Evolutionary conservation across 2,888 invertebrate genomes (phyloP), one percentile per base, ranked within the genome.

Genomic region (Philopedon plagiatum): DNA sequence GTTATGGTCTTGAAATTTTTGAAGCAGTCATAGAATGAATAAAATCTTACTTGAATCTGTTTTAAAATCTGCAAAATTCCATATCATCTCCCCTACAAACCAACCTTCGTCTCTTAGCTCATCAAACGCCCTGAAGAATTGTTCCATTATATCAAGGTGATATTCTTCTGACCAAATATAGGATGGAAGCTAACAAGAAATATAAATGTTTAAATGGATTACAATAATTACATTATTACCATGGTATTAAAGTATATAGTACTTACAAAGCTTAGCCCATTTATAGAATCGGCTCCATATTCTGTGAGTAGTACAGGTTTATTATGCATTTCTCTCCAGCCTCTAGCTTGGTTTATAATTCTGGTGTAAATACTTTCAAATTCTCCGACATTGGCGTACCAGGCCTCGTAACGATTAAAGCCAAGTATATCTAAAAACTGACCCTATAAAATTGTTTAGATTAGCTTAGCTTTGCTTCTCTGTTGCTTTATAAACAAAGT

Each of bases 81-180:
- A 99, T 44, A 98, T 94, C 88, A 98, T 96, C 87, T 99, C 98
- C 1, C 99, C 99, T 26, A 96, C 91, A 80, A 99, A 94, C 87
- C 93, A 94, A 5, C 91, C 90, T 63, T 90, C 85, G 1, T 86
- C 86, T 61, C 95, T 89, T 26, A 97, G 85, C 15, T 86, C 85
- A 84, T 99, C 98, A 83, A 99, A 98, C 0, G 95, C 96, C 83
- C 92, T 90, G 83, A 98, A 98, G 82, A 98, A 95, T 79, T 92
- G 90, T 0, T 93, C 90, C 83, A 97, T 88, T 61, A 97, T 84
- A 54, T 93, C 92, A 0, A 90, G 89, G 86, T 99, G 98, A 83
- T 93, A 99, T 81, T 99, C 98, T 85, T 98, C 98, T 0, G 96
- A 95, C 93, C 98, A 99, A 19, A 97, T 91, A 83, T 91, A 94